phyloP scores from a whole-genome alignment of 2,888 invertebrate genomes.

The Calliphora vomitoria region DNA sequence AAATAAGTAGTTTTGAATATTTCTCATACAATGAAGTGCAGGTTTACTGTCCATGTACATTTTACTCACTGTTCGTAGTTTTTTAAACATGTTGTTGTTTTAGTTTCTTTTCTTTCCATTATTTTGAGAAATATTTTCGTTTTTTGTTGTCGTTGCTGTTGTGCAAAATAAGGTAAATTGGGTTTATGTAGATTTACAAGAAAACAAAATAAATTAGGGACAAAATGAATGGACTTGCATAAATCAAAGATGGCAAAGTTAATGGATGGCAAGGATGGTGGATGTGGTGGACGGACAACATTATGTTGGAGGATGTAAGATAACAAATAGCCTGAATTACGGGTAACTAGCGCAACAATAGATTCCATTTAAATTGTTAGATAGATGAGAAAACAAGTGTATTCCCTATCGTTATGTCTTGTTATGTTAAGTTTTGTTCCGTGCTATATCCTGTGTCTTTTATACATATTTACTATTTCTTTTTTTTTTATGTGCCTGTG shows the following conservation, averaged over 20 bases:
- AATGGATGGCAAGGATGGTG: constrained; percentile 3
- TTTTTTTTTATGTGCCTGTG: not conserved
- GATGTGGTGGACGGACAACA: not conserved
- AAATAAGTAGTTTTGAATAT: too few species aligned
- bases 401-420: not conserved
- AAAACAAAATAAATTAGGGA: constrained; percentile 63
- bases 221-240: constrained; percentile 65
- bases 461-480: too few species aligned
- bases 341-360: constrained; percentile 22
- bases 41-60: not conserved
- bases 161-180: constrained; percentile 59
- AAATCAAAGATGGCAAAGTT: constrained; percentile 54
- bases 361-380: not conserved
- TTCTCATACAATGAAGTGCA: too few species aligned
- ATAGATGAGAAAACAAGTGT: not conserved
- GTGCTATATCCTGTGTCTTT: not conserved
- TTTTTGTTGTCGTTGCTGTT: not conserved
- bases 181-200: constrained; percentile 62
- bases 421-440: not conserved
- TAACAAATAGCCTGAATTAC: constrained; percentile 17
- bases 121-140: constrained; percentile 1
- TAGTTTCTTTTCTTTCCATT: not conserved
- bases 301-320: constrained; percentile 10
- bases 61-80: not conserved
- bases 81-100: too few species aligned